Evolutionary conservation across 2,113 vertebrate species (phyloP).

Genomic region (Hippoglossus stenolepis): DNA sequence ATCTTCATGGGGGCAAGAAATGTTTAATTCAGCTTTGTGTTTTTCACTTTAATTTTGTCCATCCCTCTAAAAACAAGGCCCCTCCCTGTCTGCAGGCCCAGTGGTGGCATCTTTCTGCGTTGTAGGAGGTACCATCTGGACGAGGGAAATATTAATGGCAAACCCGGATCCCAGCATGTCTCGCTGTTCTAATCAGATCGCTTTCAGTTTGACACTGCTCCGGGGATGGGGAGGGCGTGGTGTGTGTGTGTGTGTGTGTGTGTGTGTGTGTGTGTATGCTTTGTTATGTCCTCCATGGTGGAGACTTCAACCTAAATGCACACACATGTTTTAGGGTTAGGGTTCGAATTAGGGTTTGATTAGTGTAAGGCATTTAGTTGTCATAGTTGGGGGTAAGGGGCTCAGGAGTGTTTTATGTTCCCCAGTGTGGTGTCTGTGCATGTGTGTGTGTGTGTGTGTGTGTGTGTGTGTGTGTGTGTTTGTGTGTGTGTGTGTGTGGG

Average conservation of each 20-base stretch:
- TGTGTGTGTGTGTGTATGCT: slow-evolving; percentile 21
- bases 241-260: slow-evolving; percentile 18
- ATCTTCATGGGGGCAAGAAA: slow-evolving; percentile 19
- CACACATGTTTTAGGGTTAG: neutral
- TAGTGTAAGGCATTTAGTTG: neutral
- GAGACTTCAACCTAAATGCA: neutral
- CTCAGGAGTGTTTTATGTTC: neutral
- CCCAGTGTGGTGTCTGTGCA: too few relatives aligned
- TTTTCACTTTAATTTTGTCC: slow-evolving; percentile 43
- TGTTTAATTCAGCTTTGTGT: slow-evolving; percentile 20
- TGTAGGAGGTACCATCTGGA: slow-evolving; percentile 81
- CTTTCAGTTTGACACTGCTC: slow-evolving; percentile 69
- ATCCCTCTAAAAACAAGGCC: slow-evolving; percentile 52
- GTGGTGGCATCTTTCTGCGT: slow-evolving; percentile 71
- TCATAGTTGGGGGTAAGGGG: neutral
- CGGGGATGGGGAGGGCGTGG: slow-evolving; percentile 65
- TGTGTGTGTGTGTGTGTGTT: slow-evolving; percentile 1
- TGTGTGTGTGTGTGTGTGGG: neutral
- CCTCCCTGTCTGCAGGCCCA: slow-evolving; percentile 48
- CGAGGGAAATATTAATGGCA: slow-evolving; percentile 82
- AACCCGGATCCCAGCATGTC: slow-evolving; percentile 79
- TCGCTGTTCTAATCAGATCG: slow-evolving; percentile 80
- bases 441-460: slow-evolving; percentile 1
- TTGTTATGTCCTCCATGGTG: neutral
- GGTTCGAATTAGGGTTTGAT: neutral